Conservation (phyloP, 2,113 vertebrate species). For the Protobothrops mucrosquamatus region DNA sequence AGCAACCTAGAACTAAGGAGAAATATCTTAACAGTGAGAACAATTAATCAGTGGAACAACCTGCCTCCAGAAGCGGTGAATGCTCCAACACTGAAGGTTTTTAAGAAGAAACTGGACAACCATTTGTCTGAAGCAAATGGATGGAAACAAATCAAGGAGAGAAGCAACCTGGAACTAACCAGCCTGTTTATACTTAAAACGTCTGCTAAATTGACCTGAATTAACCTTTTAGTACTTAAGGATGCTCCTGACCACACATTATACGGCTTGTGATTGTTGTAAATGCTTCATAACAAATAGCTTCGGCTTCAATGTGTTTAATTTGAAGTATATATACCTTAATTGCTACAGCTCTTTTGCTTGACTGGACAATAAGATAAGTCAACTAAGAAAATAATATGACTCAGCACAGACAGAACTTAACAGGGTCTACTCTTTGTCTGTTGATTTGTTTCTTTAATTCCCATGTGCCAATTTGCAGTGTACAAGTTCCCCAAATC, state of each 20-base stretch:
- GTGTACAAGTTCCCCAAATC: not conserved
- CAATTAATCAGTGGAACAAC: not conserved
- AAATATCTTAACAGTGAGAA: not conserved
- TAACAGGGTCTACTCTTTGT: not conserved
- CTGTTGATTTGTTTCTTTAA: not conserved
- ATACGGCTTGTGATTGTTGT: conserved; percentile 16
- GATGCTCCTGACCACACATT: not conserved
- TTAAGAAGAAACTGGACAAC: not conserved
- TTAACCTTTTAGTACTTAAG: not conserved
- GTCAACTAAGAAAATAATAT: conserved; percentile 44
- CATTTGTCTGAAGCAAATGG: not conserved
- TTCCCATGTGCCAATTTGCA: not conserved
- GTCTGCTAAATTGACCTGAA: not conserved
- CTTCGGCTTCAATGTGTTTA: conserved; percentile 47
- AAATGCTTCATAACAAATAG: conserved; percentile 41
- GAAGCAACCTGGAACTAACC: no score
- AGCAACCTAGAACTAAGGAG: not conserved
- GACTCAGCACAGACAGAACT: conserved; percentile 52
- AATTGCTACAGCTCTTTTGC: conserved; percentile 25
- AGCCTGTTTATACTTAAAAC: not conserved
- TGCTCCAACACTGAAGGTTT: not conserved
- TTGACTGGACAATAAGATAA: conserved; percentile 41
- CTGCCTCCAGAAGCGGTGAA: not conserved
- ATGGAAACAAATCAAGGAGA: no score
- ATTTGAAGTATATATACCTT: conserved; percentile 44